Evolutionary conservation across 2,113 vertebrate genomes (phyloP), one percentile per base, ranked within the genome.

Genomic region (Hiodon tergisus): DNA sequence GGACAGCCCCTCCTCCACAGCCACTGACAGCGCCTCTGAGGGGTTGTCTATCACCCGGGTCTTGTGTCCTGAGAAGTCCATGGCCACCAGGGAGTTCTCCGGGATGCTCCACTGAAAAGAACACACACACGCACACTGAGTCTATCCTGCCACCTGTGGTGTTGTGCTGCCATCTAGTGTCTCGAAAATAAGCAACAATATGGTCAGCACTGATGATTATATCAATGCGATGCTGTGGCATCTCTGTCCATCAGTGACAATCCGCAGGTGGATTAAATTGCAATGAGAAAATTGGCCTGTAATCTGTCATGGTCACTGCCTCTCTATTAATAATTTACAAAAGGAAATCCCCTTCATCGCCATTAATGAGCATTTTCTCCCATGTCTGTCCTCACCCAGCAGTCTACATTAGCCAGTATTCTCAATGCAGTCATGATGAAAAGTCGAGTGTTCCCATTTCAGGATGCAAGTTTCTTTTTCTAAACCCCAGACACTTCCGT

Each of bases 31-130:
- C 14, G 89, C 97, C 90, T 99, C 97, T 0, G 94, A 94, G n/a
- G 97, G 97, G 84, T 98, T 99, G 84, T 98, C 96, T 54, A 98
- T 98, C 81, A 99, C 92, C 79, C 97, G 90, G 84, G 92, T 95
- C 89, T 91, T 95, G 81, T 95, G 91, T 77, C 97, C 97, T 69
- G 97, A 98, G 85, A 99, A 98, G 87, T 99, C 97, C 95, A 99
- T 98, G 81, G 97, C 97, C 86, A 99, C 97, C 75, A 99, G 89
- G 47, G 97, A 98, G 88, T 96, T 98, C 85, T 99, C 97, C 17
- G 97, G 98, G 88, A 96, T 93, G 85, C 96, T 98, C 83, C 96
- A 96, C 97, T 99, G 87, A 70, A 90, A 87, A 54, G 46, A 50
- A 13, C 5, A 71, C 10, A 5, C 11, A 13, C 53, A n/a, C 9